These are phyloP conservation scores for Serripes groenlandicus DNA, from an alignment of 2,888 invertebrate genomes.

Conservation along the genomic window DNA sequence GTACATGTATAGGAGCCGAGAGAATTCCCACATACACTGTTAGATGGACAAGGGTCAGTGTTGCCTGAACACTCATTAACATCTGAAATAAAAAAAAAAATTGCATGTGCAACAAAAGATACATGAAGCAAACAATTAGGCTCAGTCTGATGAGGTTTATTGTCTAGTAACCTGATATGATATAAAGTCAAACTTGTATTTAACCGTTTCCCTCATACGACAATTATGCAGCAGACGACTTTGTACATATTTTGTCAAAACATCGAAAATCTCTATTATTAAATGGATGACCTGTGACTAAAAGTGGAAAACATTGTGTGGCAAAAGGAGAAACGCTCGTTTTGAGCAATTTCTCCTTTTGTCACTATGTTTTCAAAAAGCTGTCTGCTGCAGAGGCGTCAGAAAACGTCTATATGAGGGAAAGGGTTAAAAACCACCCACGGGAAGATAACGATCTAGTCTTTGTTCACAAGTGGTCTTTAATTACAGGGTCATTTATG, in stretches of 20 bases:
- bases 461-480: no score
- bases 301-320: neutral
- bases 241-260: neutral
- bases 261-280: neutral
- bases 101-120: neutral
- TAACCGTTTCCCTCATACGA: no score
- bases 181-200: no score
- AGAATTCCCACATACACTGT: constrained; percentile 60
- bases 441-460: no score
- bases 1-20: constrained; percentile 60
- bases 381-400: no score
- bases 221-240: neutral
- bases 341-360: neutral
- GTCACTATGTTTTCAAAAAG: neutral
- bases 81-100: constrained; percentile 45
- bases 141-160: neutral
- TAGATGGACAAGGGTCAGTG: constrained; percentile 51
- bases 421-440: no score
- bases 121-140: neutral
- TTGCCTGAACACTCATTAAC: constrained; percentile 59
- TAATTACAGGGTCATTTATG: no score
- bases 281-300: neutral
- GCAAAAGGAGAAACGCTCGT: neutral
- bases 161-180: no score
- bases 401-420: no score